Conservation (phyloP, 2,797 vertebrate species). For the Cryptoprocta ferox region DNA sequence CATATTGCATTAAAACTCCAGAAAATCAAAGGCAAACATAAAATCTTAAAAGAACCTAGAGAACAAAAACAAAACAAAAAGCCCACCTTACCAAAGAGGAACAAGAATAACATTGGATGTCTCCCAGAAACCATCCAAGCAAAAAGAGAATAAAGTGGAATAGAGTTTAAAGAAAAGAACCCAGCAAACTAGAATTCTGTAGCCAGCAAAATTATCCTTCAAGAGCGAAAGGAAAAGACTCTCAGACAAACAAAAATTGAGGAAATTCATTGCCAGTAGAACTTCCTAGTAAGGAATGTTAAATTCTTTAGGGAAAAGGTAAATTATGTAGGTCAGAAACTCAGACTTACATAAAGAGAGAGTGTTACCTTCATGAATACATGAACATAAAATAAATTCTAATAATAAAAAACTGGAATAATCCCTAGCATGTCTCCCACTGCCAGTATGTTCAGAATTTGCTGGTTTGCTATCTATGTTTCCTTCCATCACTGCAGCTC, state of each 20-base stretch:
- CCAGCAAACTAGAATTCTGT: slow-evolving; percentile 5
- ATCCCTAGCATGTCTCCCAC: not conserved
- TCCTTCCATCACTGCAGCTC: not conserved
- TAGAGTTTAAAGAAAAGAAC: not conserved
- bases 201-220: not conserved
- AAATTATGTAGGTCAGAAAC: not conserved
- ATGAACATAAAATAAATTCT: not conserved
- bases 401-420: not conserved
- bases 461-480: not conserved
- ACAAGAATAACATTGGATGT: not conserved
- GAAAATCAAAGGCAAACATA: slow-evolving; percentile 24
- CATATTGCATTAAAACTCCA: not conserved
- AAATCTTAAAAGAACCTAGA: not conserved
- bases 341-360: not conserved
- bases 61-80: not conserved
- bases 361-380: not conserved
- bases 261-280: not conserved
- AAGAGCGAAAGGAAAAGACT: not conserved
- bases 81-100: not conserved
- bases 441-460: not conserved
- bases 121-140: not conserved
- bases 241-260: not conserved
- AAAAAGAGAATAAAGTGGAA: not conserved
- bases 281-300: not conserved
- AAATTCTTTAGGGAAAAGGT: not conserved